Evolutionary conservation across 2,888 invertebrate species (phyloP), one percentile per base, ranked within the genome.

Genomic region (Isoperla grammatica): DNA sequence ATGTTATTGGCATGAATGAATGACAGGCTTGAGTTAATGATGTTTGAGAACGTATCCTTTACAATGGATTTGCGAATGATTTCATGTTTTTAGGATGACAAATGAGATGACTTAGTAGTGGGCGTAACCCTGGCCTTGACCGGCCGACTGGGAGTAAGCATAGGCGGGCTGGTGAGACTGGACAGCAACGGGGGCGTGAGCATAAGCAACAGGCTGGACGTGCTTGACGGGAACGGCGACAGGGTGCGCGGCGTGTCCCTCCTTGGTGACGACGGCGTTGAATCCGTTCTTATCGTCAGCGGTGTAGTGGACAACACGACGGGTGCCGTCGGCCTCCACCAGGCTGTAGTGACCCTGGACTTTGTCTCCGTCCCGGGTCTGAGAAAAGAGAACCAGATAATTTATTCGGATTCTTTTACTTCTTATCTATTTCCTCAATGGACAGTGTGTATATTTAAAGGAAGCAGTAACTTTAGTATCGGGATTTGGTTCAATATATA

Each of bases 261-360:
- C 39, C 54, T 40, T 54, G 54, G 17, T 40, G 40, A 54, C 54
- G 4, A 40, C 40, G 22, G 54, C 54, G 20, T 54, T 39, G 54
- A 54, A 54, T 40, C 54, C 54, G 13, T 13, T 54, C 37, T 54
- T 35, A 12, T 54, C 17, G 29, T 54, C 54, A 9, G 54, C 54
- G 40, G 54, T 54, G n/a, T 54, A 54, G n/a, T 54, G 54, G 1
- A 54, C 54, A 9, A 42, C 42, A 2, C 54, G 54, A 42, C 40
- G 39, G 40, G 54, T 54, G 20, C 54, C 54, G n/a, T 54, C 54
- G 20, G 54, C 40, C 15, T 54, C 54, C 17, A 54, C 6, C 8
- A 54, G 54, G 20, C 54, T 54, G 54, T 54, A 54, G 54, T 54
- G 39, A 1, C 54, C 54, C 6, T 9, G 22, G 12, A 54, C 54